Evolutionary conservation across 2,113 vertebrate species (phyloP), one percentile per base, ranked within the genome.

Genomic region (Lota lota): DNA sequence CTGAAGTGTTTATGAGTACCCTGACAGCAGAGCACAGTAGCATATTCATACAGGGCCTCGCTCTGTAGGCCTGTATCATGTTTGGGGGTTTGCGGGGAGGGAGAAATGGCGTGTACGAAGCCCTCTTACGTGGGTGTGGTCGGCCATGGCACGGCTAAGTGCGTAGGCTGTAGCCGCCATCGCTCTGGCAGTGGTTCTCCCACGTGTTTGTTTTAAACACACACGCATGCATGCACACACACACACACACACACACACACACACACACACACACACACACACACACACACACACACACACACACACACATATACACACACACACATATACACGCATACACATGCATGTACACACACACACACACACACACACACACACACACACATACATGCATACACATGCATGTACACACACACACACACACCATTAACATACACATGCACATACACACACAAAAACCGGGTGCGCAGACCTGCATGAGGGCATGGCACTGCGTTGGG

Each of bases 11-110:
- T 85, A 62, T 78, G 77, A 89, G 63, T 56, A 22, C 66, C 36
- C 22, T 15, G 83, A 78, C 85, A 83, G 81, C 77, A 61, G 66
- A 78, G 83, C 80, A 92, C 82, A 91, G 87, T 67, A 61, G 73
- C 68, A 85, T 85, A 92, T 92, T 93, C 89, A 91, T 84, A 6
- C 16, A 56, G n/a, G 61, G 57, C 69, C 68, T 69, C 61, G 66
- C 67, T 2, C 70, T 72, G 61, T 28, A 33, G 53, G 53, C 64
- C 51, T 72, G 73, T 72, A 79, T 83, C 80, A 69, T 83, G 74
- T 85, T 85, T 78, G 22, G 40, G 33, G 83, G 83, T 70, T 84
- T 85, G 79, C 62, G 79, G 78, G 61, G 15, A 76, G 61, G 69
- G 69, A 11, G 10, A 10, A 47, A 19, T 56, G 84, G 63, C 74